Evolutionary conservation across 1,140 invertebrate genomes (phyloP).

Genomic region (Dendrolimus punctatus): DNA sequence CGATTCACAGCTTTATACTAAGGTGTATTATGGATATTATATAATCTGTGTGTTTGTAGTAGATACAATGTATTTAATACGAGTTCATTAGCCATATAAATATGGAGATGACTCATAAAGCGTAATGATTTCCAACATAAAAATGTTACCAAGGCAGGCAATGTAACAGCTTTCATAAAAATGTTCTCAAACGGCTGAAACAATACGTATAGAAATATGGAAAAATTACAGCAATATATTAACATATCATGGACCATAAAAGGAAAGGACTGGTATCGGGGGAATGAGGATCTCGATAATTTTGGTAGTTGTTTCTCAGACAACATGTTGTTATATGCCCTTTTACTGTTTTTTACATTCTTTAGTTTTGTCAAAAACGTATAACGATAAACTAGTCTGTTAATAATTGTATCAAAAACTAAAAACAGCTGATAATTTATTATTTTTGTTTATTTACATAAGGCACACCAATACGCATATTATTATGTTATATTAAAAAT

Average conservation of each 20-base stretch:
- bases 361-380: too few relatives aligned
- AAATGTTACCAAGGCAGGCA: slow-evolving; percentile 12
- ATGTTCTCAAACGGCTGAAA: slow-evolving; percentile 13
- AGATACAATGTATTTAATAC: not conserved
- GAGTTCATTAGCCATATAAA: slow-evolving; percentile 4
- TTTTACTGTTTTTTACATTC: too few relatives aligned
- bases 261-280: slow-evolving; percentile 25
- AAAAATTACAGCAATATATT: slow-evolving; percentile 44
- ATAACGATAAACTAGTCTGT: too few relatives aligned
- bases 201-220: slow-evolving; percentile 28
- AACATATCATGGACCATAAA: slow-evolving; percentile 36
- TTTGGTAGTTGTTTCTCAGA: slow-evolving; percentile 6
- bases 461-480: too few relatives aligned
- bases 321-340: not conserved
- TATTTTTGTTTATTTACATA: too few relatives aligned
- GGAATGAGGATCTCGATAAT: slow-evolving; percentile 17
- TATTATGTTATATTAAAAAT: too few relatives aligned
- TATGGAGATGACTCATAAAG: slow-evolving; percentile 15
- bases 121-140: slow-evolving; percentile 16
- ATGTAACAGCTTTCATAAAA: slow-evolving; percentile 23
- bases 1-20: too few relatives aligned
- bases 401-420: too few relatives aligned
- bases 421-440: too few relatives aligned
- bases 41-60: slow-evolving; percentile 1
- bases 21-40: too few relatives aligned